phyloP scores from a whole-genome alignment of 2,113 vertebrate genomes.

The Quiscalus mexicanus region DNA sequence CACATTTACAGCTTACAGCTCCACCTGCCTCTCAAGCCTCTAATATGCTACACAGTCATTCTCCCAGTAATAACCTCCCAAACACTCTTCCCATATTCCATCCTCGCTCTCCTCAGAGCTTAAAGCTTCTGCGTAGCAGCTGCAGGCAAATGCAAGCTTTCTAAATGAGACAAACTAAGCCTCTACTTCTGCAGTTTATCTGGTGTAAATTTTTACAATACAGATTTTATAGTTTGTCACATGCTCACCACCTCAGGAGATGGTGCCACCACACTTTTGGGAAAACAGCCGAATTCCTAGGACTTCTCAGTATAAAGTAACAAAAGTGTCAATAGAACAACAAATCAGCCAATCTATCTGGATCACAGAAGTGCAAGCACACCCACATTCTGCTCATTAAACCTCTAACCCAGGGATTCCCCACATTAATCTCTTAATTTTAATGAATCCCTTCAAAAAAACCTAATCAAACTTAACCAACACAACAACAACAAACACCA shows the following conservation, averaged over 20 bases:
- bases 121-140: neutral
- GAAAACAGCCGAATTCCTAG: neutral
- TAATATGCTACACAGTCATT: accelerated
- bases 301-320: neutral
- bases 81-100: neutral
- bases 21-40: neutral
- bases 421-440: neutral
- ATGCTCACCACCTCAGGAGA: neutral
- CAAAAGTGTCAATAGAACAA: neutral
- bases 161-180: neutral
- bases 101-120: accelerated
- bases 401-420: neutral
- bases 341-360: neutral
- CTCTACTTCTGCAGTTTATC: neutral
- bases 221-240: neutral
- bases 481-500: neutral
- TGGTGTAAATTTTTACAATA: neutral
- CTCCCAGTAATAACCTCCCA: neutral
- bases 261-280: accelerated
- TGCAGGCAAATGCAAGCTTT: neutral
- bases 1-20: neutral
- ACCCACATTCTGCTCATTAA: accelerated
- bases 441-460: neutral
- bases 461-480: neutral
- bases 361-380: neutral